Conservation (phyloP, 2,797 vertebrate species). For the Pipistrellus pygmaeus region DNA sequence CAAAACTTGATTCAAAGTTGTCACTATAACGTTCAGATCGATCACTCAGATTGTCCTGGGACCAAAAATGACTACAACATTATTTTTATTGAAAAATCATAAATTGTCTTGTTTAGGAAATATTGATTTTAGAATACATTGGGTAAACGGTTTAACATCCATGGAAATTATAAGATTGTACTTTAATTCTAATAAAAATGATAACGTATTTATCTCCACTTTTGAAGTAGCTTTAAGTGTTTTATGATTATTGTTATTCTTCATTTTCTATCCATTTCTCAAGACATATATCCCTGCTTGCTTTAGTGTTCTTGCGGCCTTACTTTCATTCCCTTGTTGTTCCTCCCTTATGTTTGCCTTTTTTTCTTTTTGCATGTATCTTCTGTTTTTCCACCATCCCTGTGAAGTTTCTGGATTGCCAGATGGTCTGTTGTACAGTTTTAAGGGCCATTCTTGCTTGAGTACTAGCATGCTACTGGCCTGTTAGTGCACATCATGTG, state of each 20-base stretch:
- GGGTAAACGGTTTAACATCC: background rate
- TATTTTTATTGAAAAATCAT: background rate
- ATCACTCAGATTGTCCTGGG: background rate
- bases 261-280: background rate
- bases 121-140: background rate
- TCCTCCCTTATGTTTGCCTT: background rate
- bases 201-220: background rate
- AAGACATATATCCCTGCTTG: background rate
- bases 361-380: background rate
- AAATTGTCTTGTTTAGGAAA: background rate
- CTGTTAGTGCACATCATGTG: background rate
- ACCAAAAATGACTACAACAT: background rate
- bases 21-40: background rate
- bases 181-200: constrained; percentile 5
- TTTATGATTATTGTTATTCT: background rate
- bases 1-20: background rate
- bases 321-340: background rate
- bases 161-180: background rate
- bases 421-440: background rate
- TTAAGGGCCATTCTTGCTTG: background rate
- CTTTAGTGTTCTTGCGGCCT: background rate
- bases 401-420: background rate
- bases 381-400: background rate
- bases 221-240: background rate
- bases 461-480: background rate